A percentile compares a stretch with the other conserved stretches of the same genome.
Evolutionary conservation across 2,113 vertebrate species (phyloP).

Genomic region (Cyprinodon brontotheroides): DNA sequence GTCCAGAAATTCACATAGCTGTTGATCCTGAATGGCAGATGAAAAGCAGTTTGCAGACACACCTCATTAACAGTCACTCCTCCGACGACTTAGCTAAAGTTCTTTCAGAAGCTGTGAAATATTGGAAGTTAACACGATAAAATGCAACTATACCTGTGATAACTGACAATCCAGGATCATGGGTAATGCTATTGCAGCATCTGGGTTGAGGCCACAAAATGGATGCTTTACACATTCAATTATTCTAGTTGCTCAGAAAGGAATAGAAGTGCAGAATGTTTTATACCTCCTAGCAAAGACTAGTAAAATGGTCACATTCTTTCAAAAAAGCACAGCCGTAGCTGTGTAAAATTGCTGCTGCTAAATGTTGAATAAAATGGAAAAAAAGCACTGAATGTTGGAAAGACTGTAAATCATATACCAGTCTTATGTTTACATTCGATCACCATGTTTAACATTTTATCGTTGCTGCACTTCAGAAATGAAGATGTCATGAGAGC

Average conservation of each 20-base stretch:
- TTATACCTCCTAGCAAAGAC: neutral
- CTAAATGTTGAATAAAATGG: neutral
- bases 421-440: too few species aligned
- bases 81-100: neutral
- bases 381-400: neutral
- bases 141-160: neutral
- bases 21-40: neutral
- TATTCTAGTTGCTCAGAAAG: conserved; percentile 5
- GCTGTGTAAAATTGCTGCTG: neutral
- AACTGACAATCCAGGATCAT: neutral
- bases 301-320: neutral
- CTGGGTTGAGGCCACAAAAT: conserved; percentile 7
- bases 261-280: conserved; percentile 3
- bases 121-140: neutral
- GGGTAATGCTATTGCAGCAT: neutral
- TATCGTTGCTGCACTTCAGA: too few species aligned
- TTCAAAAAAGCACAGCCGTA: neutral
- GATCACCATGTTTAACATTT: too few species aligned
- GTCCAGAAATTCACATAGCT: too few species aligned
- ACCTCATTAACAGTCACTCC: neutral
- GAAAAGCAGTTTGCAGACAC: conserved; percentile 5
- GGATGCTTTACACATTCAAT: neutral
- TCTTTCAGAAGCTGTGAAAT: neutral
- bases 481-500: too few species aligned
- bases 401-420: too few species aligned